phyloP scores from a whole-genome alignment of 1,140 invertebrate species.

The Mizuhopecten yessoensis region DNA sequence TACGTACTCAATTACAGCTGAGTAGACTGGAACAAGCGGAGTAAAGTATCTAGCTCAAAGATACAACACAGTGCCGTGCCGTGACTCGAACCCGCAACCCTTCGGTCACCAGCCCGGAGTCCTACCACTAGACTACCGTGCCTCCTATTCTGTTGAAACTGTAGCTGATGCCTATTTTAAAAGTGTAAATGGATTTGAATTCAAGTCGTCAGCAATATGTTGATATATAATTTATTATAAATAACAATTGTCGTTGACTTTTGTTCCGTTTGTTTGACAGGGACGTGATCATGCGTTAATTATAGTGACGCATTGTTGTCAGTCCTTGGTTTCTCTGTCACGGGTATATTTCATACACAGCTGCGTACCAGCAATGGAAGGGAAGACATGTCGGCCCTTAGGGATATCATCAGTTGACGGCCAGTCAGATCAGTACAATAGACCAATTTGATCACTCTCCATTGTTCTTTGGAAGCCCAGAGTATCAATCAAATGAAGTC shows the following conservation, averaged over 20 bases:
- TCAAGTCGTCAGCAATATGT: not conserved
- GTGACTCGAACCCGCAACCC: too few species aligned
- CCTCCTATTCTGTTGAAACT: too few species aligned
- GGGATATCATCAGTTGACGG: not conserved
- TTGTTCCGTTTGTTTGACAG: not conserved
- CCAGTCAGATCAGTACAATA: too few species aligned
- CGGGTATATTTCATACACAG: not conserved
- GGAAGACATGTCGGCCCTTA: not conserved
- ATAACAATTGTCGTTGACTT: not conserved
- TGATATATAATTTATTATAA: not conserved
- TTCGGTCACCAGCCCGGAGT: too few species aligned
- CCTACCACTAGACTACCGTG: too few species aligned
- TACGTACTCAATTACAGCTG: too few species aligned
- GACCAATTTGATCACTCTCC: not conserved
- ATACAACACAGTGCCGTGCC: too few species aligned
- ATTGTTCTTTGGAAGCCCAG: not conserved
- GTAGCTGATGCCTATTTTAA: too few species aligned
- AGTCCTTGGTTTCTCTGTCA: not conserved
- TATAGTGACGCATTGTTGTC: not conserved
- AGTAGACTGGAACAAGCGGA: too few species aligned
- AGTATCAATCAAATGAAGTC: not conserved
- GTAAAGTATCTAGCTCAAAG: too few species aligned
- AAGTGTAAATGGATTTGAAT: too few species aligned
- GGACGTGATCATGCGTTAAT: not conserved
- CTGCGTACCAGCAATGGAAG: not conserved